These are phyloP conservation scores for Sebastes iracundus DNA, from an alignment of 2,797 vertebrate genomes.

Conservation along the genomic window DNA sequence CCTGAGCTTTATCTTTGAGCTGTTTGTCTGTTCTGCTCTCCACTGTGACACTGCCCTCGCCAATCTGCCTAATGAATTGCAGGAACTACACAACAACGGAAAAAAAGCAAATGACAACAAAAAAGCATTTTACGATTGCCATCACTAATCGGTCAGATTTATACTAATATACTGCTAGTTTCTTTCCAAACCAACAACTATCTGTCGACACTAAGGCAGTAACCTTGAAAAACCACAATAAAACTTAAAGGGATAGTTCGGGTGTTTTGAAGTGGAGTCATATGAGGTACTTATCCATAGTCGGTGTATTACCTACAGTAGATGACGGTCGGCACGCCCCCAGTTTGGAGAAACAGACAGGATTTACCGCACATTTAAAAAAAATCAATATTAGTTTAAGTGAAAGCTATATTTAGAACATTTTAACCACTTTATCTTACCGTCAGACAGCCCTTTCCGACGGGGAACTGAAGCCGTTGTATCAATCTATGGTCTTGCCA, in stretches of 20 bases:
- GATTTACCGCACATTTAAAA: too few species aligned
- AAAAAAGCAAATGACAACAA: conserved; percentile 61
- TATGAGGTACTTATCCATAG: too few species aligned
- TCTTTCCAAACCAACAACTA: conserved; percentile 1
- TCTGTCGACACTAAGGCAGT: neutral
- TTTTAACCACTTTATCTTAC: too few species aligned
- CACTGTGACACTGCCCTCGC: conserved; percentile 98
- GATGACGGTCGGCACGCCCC: too few species aligned
- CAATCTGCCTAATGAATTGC: conserved; percentile 99
- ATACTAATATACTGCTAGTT: conserved; percentile 26
- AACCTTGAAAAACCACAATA: neutral
- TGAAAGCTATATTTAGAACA: too few species aligned
- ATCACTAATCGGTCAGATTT: conserved; percentile 43
- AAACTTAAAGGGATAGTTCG: neutral
- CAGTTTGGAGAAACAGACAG: too few species aligned
- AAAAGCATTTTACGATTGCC: conserved; percentile 67
- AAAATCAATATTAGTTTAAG: too few species aligned
- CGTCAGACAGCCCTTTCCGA: too few species aligned
- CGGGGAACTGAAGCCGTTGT: too few species aligned
- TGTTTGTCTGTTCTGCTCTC: conserved; percentile 94
- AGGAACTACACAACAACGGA: conserved; percentile 91
- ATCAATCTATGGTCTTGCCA: too few species aligned
- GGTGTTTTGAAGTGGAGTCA: too few species aligned
- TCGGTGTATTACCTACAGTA: too few species aligned
- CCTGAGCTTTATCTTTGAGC: conserved; percentile 90